Conservation (phyloP, 2,797 vertebrate genomes). For the Mormyrus hasselquistii region DNA sequence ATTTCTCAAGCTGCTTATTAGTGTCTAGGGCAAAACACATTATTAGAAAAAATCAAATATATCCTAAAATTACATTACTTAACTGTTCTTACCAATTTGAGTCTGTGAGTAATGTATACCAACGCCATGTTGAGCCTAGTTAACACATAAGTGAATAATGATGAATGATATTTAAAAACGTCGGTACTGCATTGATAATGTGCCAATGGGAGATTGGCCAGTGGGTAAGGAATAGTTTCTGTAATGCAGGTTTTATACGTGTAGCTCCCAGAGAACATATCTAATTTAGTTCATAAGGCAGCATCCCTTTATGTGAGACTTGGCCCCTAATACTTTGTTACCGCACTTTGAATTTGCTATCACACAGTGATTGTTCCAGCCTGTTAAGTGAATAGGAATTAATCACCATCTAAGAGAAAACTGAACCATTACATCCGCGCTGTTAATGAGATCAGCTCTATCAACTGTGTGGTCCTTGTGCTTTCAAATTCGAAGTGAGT, state of each 20-base stretch:
- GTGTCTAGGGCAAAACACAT: neutral
- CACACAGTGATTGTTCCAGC: neutral
- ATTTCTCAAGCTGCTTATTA: neutral
- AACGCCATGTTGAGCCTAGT: neutral
- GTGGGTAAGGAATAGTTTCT: neutral
- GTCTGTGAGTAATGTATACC: neutral
- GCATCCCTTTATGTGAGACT: neutral
- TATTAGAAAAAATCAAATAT: neutral
- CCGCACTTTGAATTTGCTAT: neutral
- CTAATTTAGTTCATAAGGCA: neutral
- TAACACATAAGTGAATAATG: neutral
- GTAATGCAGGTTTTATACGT: neutral
- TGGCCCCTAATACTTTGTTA: neutral
- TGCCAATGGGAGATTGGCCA: neutral
- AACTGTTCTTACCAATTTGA: neutral
- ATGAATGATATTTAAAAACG: neutral
- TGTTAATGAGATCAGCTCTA: neutral
- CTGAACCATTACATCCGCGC: neutral
- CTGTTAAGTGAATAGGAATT: conserved; percentile 11
- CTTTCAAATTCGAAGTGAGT: neutral
- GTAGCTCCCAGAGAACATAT: neutral
- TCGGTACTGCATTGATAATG: neutral
- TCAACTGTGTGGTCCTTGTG: neutral
- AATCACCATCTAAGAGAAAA: conserved; percentile 4
- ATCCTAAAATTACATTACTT: neutral